Base-by-base conservation (phyloP, 2,888 invertebrate species). In the Zelleria hepariella region DNA sequence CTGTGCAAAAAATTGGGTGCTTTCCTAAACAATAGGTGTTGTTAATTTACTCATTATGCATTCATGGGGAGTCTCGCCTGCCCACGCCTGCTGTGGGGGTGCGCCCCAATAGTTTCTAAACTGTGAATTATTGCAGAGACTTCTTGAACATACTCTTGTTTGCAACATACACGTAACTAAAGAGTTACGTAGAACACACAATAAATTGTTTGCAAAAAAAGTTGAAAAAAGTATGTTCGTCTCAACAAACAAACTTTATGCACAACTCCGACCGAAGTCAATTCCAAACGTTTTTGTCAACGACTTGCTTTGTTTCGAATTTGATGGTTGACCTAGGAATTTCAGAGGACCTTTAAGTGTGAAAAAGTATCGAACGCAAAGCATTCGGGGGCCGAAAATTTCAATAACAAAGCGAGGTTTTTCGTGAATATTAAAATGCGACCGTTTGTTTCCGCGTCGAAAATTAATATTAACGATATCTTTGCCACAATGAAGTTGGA, bases 391-490 rank as follows among this genome's bases (percentile, higher is more conserved):
- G 67, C 69, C 66, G 68, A 72, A 10, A 71, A 87, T 87, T 87
- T 82, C 68, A 87, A 88, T 86, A 80, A 86, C 87, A 87, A 88
- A 88, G 86, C 68, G 66, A 71, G 77, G 78, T 79, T 78, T 72
- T 42, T 77, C 74, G 64, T 69, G 82, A 82, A 82, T 83, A 84
- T 82, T 83, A 86, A 86, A 42, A 80, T 47, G 73, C 68, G 68
- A 70, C 73, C 77, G 82, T 77, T 83, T 81, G 86, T 82, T 83
- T 83, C 80, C 79, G 86, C 80, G 86, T 82, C 82, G 80, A 84
- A 88, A 83, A 88, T 87, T 86, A 88, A 88, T 87, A 88, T 88
- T 88, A 88, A 88, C 87, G 87, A 86, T 87, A 85, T 82, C 85
- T 81, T 73, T 73, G 71, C 71, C 66, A 80, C 83, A 83, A 87